phyloP scores from a whole-genome alignment of 2,888 invertebrate genomes.

The Iphiclides podalirius region DNA sequence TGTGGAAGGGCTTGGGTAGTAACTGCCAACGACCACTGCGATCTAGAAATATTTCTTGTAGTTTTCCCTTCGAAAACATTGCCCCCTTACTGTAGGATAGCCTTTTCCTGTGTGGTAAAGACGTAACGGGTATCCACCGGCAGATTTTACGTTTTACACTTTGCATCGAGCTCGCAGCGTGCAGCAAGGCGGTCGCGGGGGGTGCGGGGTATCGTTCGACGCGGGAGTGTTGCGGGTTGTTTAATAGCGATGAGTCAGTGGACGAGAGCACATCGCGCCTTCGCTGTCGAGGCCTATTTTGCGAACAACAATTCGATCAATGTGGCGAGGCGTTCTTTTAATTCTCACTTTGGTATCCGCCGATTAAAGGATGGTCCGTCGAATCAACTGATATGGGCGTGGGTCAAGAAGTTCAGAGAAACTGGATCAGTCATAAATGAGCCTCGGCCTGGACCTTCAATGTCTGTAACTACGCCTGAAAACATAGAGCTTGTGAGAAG shows the following conservation, averaged over 20 bases:
- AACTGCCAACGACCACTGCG: too few relatives aligned
- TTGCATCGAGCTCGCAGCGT: too few relatives aligned
- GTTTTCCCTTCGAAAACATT: too few relatives aligned
- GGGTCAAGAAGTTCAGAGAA: background rate
- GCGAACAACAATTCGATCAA: too few relatives aligned
- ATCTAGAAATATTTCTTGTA: too few relatives aligned
- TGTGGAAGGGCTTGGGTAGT: too few relatives aligned
- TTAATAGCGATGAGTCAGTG: constrained; percentile 22
- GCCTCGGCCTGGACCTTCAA: background rate
- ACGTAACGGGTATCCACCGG: too few relatives aligned
- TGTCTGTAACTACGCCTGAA: constrained; percentile 9
- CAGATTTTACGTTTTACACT: too few relatives aligned
- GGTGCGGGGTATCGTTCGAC: background rate
- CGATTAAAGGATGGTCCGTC: constrained; percentile 16
- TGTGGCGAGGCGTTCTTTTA: constrained; percentile 6
- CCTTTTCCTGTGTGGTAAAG: too few relatives aligned
- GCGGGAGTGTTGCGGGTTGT: constrained; percentile 19
- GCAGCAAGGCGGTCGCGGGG: background rate
- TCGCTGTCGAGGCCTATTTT: too few relatives aligned
- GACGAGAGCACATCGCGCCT: constrained; percentile 21
- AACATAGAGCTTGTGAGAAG: constrained; percentile 19
- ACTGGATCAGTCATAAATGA: background rate
- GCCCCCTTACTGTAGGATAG: too few relatives aligned
- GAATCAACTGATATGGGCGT: constrained; percentile 13
- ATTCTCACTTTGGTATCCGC: constrained; percentile 3